A percentile compares a stretch with the other conserved stretches of the same genome.
Evolutionary conservation across 2,797 vertebrate species (phyloP).

Genomic region (Fringilla coelebs): DNA sequence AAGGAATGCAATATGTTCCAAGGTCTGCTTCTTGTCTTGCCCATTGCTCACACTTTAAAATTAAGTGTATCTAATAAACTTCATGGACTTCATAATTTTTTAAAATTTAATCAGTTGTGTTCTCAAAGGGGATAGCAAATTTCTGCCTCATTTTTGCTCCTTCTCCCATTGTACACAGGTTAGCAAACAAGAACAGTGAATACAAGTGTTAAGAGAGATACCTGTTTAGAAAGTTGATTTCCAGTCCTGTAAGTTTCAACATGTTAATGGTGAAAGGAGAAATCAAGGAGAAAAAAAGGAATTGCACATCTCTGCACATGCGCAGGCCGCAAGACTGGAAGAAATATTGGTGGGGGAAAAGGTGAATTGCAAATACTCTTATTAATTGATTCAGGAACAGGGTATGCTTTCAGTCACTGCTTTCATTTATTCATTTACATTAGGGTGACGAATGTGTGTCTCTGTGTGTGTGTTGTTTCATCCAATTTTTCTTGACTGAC

Average conservation of each 20-base stretch:
- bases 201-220: not conserved
- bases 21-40: not conserved
- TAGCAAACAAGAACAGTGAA: not conserved
- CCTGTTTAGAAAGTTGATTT: not conserved
- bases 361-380: not conserved
- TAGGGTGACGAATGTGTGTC: rapidly evolving
- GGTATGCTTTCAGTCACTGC: not conserved
- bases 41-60: not conserved
- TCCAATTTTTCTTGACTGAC: not conserved
- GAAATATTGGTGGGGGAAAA: not conserved
- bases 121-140: not conserved
- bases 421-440: not conserved
- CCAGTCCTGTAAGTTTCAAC: not conserved
- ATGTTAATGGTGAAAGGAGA: not conserved
- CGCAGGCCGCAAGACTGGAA: not conserved
- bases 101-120: not conserved
- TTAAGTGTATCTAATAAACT: not conserved
- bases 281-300: not conserved
- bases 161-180: not conserved
- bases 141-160: not conserved
- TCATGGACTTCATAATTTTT: not conserved
- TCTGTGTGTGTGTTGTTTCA: not conserved
- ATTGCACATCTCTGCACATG: not conserved
- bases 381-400: not conserved
- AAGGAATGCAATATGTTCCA: not conserved